Evolutionary conservation across 2,113 vertebrate species (phyloP).

Genomic region (Callospermophilus lateralis): DNA sequence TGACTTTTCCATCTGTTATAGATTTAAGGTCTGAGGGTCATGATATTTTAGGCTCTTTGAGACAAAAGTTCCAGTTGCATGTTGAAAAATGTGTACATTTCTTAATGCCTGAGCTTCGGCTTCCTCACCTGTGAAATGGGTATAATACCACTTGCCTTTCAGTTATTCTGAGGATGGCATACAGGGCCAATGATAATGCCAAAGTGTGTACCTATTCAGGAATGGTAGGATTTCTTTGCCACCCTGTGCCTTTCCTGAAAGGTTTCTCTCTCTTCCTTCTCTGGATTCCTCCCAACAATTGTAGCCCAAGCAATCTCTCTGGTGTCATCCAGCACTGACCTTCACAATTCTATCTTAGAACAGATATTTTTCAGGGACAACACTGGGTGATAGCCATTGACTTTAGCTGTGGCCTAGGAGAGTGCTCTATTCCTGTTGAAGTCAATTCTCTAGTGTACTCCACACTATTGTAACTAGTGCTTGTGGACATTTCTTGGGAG

Average conservation of each 20-base stretch:
- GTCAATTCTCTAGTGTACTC: background rate
- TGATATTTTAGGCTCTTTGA: background rate
- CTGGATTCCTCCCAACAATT: background rate
- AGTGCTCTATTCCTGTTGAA: background rate
- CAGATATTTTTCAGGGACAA: no score
- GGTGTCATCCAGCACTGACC: background rate
- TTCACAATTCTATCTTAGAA: slow-evolving; percentile 30
- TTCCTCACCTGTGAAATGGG: background rate
- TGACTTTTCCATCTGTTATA: background rate
- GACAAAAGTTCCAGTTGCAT: background rate
- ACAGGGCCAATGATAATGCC: no score
- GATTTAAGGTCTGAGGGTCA: background rate
- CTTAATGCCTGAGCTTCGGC: background rate
- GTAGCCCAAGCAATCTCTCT: background rate
- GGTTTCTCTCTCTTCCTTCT: background rate
- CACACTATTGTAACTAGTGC: background rate
- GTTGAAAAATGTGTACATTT: background rate
- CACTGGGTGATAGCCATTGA: background rate
- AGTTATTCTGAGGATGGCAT: no score
- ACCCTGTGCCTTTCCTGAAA: background rate
- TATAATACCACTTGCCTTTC: no score
- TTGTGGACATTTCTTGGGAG: background rate
- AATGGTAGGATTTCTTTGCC: no score
- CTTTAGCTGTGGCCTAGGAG: background rate
- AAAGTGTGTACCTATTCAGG: no score